Base-by-base conservation (phyloP, 2,797 vertebrate genomes). In the Peromyscus aztecus region DNA sequence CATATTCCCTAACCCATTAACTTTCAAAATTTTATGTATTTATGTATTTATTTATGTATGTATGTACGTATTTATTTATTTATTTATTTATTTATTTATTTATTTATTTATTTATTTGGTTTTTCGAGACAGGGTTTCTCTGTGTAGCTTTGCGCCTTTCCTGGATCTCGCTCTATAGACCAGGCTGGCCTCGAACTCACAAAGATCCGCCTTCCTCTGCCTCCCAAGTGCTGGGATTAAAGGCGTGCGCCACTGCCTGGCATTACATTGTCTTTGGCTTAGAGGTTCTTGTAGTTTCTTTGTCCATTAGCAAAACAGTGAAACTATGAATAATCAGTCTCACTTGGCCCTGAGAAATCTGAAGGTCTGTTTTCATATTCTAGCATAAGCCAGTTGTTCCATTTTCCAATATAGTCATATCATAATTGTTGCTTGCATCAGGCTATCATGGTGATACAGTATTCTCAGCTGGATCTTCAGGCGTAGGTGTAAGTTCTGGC, bases 181-280 rank as follows among this genome's bases (percentile, higher is more conserved):
- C 43, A 43, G 43, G 43, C 43, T 43, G 43, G 43, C 43, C 4
- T 43, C 5, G 43, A 43, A 43, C 43, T 43, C 43, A 43, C 43
- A 43, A 4, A 43, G 43, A 43, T 43, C 43, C 43, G 43, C 43
- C 43, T 43, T 4, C 3, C 43, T 43, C 43, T 43, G 43, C 43
- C 43, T 43, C 43, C 43, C 43, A 5, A 43, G 43, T 43, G 43
- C 43, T 43, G 43, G 5, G 43, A 43, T 43, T 43, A 43, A 43
- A 43, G 43, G 43, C 43, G 4, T 43, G 43, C 43, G 43, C 43
- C 43, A 43, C 43, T 40, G 21, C 86, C 96, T 96, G 96, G 96
- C 87, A 80, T 19, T 91, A 69, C 34, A 86, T n/a, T n/a, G 97
- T 96, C 76, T 94, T 97, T 92, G 95, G 77, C 87, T 96, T 93